phyloP scores from a whole-genome alignment of 2,888 invertebrate genomes.

The Apodemia duryi region DNA sequence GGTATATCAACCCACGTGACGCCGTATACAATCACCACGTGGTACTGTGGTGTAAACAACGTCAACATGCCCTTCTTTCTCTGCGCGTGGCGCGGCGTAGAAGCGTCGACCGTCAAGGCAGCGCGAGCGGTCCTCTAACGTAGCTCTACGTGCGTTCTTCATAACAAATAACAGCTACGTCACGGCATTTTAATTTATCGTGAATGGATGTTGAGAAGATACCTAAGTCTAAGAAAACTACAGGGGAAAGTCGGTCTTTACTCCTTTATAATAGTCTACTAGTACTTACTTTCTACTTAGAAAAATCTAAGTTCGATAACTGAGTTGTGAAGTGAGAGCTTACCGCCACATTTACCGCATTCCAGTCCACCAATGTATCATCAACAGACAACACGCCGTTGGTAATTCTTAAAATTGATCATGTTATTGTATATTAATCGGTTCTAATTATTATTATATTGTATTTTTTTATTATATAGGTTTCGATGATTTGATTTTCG shows the following conservation, averaged over 20 bases:
- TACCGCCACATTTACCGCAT: no score
- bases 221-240: not conserved
- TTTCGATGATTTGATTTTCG: not conserved
- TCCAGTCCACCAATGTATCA: not conserved
- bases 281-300: no score
- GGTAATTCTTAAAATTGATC: not conserved
- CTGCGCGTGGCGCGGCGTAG: slow-evolving; percentile 21
- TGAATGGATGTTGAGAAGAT: slow-evolving; percentile 1
- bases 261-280: not conserved
- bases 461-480: no score
- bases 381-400: not conserved
- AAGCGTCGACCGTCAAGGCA: slow-evolving; percentile 6
- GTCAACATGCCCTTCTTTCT: slow-evolving; percentile 50
- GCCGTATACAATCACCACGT: slow-evolving; percentile 63
- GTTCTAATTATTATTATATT: no score
- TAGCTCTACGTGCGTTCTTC: slow-evolving; percentile 2
- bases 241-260: not conserved
- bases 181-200: slow-evolving; percentile 8
- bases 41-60: slow-evolving; percentile 68
- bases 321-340: not conserved
- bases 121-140: not conserved
- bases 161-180: slow-evolving; percentile 6
- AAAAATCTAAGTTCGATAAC: no score
- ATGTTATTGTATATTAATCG: not conserved
- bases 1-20: slow-evolving; percentile 63